Evolutionary conservation across 2,797 vertebrate species (phyloP).

Genomic region (Poeciliopsis gracilis): DNA sequence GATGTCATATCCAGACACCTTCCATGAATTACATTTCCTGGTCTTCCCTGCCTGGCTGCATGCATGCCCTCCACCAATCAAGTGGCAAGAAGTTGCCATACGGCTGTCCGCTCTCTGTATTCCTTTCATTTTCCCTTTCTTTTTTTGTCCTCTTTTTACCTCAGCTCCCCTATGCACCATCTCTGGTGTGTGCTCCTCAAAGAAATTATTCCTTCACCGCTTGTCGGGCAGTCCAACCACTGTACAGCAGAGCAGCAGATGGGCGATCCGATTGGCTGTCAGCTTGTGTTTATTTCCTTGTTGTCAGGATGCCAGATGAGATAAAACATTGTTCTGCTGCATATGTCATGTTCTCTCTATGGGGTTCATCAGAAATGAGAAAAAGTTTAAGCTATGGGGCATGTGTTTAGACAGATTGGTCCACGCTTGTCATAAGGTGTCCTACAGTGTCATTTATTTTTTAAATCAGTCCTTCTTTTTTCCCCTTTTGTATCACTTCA

Average conservation of each 20-base stretch:
- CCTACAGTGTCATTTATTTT: slow-evolving; percentile 2
- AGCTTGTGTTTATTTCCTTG: slow-evolving; percentile 73
- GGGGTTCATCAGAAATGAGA: slow-evolving; percentile 57
- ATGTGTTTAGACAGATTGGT: slow-evolving; percentile 48
- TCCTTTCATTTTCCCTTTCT: slow-evolving; percentile 5
- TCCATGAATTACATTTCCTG: slow-evolving; percentile 78
- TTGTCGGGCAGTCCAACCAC: slow-evolving; percentile 54
- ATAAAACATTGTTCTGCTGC: slow-evolving; percentile 66
- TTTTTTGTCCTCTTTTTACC: slow-evolving; percentile 7
- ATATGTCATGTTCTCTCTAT: slow-evolving; percentile 63
- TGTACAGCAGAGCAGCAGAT: slow-evolving; percentile 68
- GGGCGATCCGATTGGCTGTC: slow-evolving; percentile 77
- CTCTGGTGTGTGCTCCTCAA: slow-evolving; percentile 61
- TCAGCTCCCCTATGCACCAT: slow-evolving; percentile 20
- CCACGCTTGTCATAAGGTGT: slow-evolving; percentile 44
- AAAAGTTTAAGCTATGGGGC: slow-evolving; percentile 58
- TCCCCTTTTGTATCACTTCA: slow-evolving; percentile 18
- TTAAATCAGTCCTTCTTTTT: slow-evolving; percentile 15
- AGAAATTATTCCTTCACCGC: slow-evolving; percentile 52
- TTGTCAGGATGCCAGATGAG: slow-evolving; percentile 70
- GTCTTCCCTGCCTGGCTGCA: slow-evolving; percentile 75
- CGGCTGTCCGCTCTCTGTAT: slow-evolving; percentile 36
- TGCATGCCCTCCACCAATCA: slow-evolving; percentile 68
- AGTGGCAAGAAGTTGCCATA: slow-evolving; percentile 52
- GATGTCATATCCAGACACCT: slow-evolving; percentile 78